Percentiles rank a stretch among this genome's conserved stretches.
Conservation (phyloP, 1,140 invertebrate genomes). For the Drosophila ironensis region DNA sequence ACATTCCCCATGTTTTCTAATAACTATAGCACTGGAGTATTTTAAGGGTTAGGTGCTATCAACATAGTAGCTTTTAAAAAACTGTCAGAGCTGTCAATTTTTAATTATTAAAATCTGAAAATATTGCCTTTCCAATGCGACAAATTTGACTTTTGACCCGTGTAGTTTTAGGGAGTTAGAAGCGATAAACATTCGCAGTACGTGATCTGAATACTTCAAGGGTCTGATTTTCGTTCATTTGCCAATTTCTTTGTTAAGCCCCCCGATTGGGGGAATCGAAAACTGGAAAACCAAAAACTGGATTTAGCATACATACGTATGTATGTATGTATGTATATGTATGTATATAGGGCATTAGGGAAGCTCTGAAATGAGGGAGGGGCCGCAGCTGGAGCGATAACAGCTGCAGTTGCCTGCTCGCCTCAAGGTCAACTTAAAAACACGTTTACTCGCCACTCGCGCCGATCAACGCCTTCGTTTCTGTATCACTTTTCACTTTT, state of each 20-base stretch:
- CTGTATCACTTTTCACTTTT: no score
- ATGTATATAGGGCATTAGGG: background rate
- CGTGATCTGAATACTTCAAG: slow-evolving; percentile 24
- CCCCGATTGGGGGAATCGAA: background rate
- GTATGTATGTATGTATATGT: no score
- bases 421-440: slow-evolving; percentile 38
- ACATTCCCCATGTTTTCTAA: background rate
- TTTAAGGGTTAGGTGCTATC: no score
- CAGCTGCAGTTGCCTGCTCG: slow-evolving; percentile 29
- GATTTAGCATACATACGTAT: slow-evolving; percentile 24
- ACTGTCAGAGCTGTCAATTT: no score
- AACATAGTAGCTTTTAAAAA: no score
- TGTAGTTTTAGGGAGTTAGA: background rate
- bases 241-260: slow-evolving; percentile 25
- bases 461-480: slow-evolving; percentile 19
- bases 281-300: slow-evolving; percentile 27
- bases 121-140: background rate
- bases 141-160: background rate
- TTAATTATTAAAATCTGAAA: no score
- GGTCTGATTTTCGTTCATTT: slow-evolving; percentile 3
- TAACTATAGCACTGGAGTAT: no score
- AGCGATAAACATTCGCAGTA: slow-evolving; percentile 32
- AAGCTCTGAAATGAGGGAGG: background rate
- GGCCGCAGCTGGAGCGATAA: slow-evolving; percentile 7
- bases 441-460: slow-evolving; percentile 1